Conservation (phyloP, 2,113 vertebrate genomes). For the Asarcornis scutulata region DNA sequence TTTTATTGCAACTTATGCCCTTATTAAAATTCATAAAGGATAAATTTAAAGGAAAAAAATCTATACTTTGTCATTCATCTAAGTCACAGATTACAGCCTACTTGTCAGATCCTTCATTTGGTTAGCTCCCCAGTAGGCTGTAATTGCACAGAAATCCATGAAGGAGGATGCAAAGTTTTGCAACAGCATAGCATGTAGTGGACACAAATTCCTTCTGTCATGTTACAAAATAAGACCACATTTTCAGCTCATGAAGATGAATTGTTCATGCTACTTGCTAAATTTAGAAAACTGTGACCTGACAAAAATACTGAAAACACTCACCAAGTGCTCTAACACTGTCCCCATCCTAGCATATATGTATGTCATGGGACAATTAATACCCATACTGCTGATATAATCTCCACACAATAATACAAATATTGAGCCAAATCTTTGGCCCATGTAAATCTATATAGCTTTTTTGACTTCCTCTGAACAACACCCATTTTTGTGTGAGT, state of each 20-base stretch:
- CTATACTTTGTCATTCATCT: background rate
- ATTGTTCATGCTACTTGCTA: background rate
- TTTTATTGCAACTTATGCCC: background rate
- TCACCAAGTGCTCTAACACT: background rate
- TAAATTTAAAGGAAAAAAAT: background rate
- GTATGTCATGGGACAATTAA: background rate
- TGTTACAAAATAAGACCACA: background rate
- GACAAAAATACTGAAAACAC: background rate
- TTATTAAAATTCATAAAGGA: conserved; percentile 13
- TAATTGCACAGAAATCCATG: background rate
- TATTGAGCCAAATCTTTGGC: background rate
- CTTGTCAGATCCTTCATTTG: background rate
- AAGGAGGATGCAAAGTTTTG: background rate
- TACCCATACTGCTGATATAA: background rate
- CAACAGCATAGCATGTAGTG: background rate
- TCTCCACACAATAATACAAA: background rate
- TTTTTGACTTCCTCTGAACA: background rate
- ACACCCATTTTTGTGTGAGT: background rate
- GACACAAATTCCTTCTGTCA: background rate
- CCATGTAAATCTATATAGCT: background rate
- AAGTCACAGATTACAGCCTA: background rate
- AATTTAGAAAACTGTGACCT: background rate
- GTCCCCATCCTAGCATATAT: background rate
- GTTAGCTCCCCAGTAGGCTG: background rate
- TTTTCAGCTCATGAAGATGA: background rate